Evolutionary conservation across 2,888 invertebrate genomes (phyloP), one percentile per base, ranked within the genome.

Genomic region (Cheilosia vernalis): DNA sequence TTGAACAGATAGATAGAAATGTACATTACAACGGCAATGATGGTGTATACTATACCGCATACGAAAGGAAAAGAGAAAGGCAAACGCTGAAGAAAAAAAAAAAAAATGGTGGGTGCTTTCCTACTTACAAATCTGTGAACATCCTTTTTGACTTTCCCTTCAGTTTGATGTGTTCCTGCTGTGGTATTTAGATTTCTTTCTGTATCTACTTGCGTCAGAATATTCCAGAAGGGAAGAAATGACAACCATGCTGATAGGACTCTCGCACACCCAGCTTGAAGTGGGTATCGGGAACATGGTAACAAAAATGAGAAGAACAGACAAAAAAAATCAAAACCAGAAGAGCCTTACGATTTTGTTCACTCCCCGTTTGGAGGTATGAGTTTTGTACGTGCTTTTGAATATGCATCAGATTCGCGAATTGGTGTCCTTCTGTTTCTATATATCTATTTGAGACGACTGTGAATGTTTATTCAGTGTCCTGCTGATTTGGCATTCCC

Each of bases 51-150:
- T 27, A 27, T 27, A 27, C 6, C 6, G 27, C 37, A 33, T 5
- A 7, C 3, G 30, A 2, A 9, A 9, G 9, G 30, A 63, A 13
- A 61, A n/a, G 42, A 30, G 13, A 51, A 44, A 51, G 58, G 13
- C 37, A 40, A 42, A 67, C 24, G 37, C 44, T 33, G 40, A 58
- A n/a, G n/a, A n/a, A 40, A 47, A 37, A 37, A 21, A 30, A 44
- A 70, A 27, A 70, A 78, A 79, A 66, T 66, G 19, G 49, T 53
- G 60, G 19, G 49, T 53, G 60, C 58, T 72, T 79, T 72, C 64
- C 73, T 84, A 67, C 74, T 80, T 76, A 85, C 80, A 85, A 85
- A 85, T 85, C 85, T 80, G 80, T 76, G 76, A 85, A 85, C 74
- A 85, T 80, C 64, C 70, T 72, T 80, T 80, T 85, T 76, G 72